These are phyloP conservation scores for Myotis yumanensis DNA, from an alignment of 2,113 vertebrate species.

Conservation along the genomic window DNA sequence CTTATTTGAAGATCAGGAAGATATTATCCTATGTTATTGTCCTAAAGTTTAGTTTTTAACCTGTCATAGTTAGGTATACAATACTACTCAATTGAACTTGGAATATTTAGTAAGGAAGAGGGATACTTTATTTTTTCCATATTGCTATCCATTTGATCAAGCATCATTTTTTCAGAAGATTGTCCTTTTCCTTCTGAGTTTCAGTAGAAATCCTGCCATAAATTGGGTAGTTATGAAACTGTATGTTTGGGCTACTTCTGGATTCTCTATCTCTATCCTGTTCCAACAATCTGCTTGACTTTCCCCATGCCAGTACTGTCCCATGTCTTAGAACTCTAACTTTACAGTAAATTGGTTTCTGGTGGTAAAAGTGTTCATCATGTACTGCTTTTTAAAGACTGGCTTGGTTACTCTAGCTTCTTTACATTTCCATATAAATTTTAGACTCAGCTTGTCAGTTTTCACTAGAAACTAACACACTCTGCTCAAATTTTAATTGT, in stretches of 20 bases:
- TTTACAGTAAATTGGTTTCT: background rate
- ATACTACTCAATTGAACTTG: background rate
- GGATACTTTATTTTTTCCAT: background rate
- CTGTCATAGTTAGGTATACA: background rate
- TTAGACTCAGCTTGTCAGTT: background rate
- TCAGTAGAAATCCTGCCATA: background rate
- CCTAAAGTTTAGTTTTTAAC: background rate
- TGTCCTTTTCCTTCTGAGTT: background rate
- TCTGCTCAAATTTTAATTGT: no score
- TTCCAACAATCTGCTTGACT: background rate
- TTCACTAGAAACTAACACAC: background rate
- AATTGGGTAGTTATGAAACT: background rate
- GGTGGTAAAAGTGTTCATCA: background rate
- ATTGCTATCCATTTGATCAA: background rate
- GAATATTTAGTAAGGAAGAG: background rate
- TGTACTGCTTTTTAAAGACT: background rate
- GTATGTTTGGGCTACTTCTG: background rate
- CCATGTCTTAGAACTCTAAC: background rate
- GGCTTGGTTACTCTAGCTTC: background rate
- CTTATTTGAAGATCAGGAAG: background rate
- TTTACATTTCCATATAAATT: background rate
- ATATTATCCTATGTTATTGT: background rate
- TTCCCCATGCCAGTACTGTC: background rate
- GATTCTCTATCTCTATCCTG: background rate
- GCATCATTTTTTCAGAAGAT: background rate